Evolutionary conservation across 2,113 vertebrate species (phyloP).

Genomic region (Varanus salvator): DNA sequence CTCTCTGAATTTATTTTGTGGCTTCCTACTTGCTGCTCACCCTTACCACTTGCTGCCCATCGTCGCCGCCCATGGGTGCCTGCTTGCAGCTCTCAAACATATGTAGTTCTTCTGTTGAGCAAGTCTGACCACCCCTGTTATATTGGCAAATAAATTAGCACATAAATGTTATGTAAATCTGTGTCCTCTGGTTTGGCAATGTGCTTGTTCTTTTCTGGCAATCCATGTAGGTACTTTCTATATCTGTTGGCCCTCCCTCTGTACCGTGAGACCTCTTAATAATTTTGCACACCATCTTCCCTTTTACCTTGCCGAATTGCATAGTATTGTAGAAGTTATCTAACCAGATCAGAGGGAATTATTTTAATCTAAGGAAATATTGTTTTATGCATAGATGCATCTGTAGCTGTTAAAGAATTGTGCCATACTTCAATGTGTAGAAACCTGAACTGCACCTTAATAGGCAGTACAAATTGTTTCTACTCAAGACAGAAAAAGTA

Average conservation of each 20-base stretch:
- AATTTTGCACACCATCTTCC: neutral
- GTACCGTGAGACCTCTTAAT: neutral
- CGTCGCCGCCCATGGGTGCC: no score
- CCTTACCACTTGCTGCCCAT: no score
- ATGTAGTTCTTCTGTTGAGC: no score
- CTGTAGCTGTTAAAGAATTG: constrained; percentile 46
- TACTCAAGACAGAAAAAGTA: constrained; percentile 61
- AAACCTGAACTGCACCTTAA: constrained; percentile 69
- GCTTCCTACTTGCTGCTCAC: no score
- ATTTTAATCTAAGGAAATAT: constrained; percentile 62
- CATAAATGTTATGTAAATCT: neutral
- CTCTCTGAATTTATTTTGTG: no score
- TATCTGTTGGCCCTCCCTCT: constrained; percentile 12
- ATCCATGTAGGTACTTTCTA: neutral
- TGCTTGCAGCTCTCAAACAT: no score
- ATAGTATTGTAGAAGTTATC: constrained; percentile 18
- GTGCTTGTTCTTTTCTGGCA: neutral
- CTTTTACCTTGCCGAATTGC: constrained; percentile 31
- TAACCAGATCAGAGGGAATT: constrained; percentile 57
- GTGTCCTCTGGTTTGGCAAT: neutral
- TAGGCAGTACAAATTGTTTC: constrained; percentile 53
- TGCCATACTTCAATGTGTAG: constrained; percentile 56
- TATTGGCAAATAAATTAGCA: neutral
- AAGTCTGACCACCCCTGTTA: no score
- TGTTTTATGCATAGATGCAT: constrained; percentile 59